Conservation (phyloP, 92 coral and sea anemone genomes). For the Porites lobata region DNA sequence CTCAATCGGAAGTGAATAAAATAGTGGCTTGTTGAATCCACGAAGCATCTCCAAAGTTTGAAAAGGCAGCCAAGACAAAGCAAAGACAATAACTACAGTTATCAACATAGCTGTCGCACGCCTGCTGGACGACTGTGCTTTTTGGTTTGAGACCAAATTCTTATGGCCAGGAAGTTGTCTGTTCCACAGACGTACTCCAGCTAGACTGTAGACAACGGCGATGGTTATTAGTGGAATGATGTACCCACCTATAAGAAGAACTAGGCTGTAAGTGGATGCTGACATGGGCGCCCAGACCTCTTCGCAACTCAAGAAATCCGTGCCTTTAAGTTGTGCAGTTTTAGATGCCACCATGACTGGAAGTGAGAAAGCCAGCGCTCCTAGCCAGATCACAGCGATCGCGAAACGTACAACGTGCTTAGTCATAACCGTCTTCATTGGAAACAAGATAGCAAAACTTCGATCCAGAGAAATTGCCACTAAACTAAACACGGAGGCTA, state of each 20-base stretch:
- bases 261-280: not conserved
- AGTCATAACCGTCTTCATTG: slow-evolving; percentile 75
- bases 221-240: slow-evolving; percentile 58
- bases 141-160: slow-evolving; percentile 52
- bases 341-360: slow-evolving; percentile 55
- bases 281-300: slow-evolving; percentile 48
- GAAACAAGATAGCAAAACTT: slow-evolving; percentile 69
- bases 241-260: slow-evolving; percentile 53
- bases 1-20: slow-evolving; percentile 22
- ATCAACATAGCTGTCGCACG: slow-evolving; percentile 80
- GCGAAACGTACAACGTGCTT: slow-evolving; percentile 52
- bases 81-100: slow-evolving; percentile 77
- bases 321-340: not conserved
- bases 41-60: slow-evolving; percentile 51
- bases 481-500: slow-evolving; percentile 73
- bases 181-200: slow-evolving; percentile 73
- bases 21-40: not conserved
- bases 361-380: slow-evolving; percentile 53
- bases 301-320: slow-evolving; percentile 4
- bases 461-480: slow-evolving; percentile 77
- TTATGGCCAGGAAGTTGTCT: slow-evolving; percentile 79
- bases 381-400: slow-evolving; percentile 60
- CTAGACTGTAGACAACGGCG: slow-evolving; percentile 45
- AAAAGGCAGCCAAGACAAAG: slow-evolving; percentile 78
- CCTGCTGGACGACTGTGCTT: slow-evolving; percentile 65